Percentiles rank a stretch among this genome's conserved stretches.
Conservation (phyloP, 1,140 invertebrate species). For the Uloborus diversus region DNA sequence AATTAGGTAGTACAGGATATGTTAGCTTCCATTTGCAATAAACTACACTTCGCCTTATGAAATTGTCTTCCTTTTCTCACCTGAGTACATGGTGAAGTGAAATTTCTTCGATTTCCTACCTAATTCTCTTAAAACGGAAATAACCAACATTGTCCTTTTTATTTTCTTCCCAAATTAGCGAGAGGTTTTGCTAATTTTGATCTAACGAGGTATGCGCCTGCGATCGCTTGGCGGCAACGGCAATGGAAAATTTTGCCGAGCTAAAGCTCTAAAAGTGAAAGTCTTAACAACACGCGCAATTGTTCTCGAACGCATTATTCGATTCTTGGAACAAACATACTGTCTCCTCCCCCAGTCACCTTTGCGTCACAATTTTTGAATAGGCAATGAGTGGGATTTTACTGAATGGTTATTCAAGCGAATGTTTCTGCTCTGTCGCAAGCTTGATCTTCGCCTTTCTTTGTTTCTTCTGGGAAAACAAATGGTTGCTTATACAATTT, state of each 20-base stretch:
- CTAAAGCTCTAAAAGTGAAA: neutral
- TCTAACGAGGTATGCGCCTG: conserved; percentile 31
- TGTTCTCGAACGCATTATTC: conserved; percentile 28
- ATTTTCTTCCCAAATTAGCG: too few species aligned
- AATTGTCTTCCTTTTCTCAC: too few species aligned
- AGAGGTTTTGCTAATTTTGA: too few species aligned
- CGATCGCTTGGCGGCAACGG: conserved; percentile 36
- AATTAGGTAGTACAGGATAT: too few species aligned
- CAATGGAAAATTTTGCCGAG: conserved; percentile 47
- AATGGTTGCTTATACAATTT: neutral
- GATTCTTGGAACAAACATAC: neutral
- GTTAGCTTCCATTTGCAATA: too few species aligned
- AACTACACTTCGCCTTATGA: too few species aligned
- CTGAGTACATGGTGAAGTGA: too few species aligned
- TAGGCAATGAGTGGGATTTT: neutral
- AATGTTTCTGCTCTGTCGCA: neutral
- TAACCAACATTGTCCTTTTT: too few species aligned
- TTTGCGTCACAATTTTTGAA: conserved; percentile 12
- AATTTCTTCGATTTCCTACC: too few species aligned
- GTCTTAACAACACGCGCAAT: conserved; percentile 21
- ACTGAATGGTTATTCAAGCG: conserved; percentile 9
- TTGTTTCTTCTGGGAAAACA: neutral
- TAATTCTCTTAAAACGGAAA: too few species aligned
- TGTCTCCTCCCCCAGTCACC: too few species aligned
- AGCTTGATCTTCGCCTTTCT: neutral